phyloP scores from a whole-genome alignment of 2,797 vertebrate genomes.

The Spondyliosoma cantharus region DNA sequence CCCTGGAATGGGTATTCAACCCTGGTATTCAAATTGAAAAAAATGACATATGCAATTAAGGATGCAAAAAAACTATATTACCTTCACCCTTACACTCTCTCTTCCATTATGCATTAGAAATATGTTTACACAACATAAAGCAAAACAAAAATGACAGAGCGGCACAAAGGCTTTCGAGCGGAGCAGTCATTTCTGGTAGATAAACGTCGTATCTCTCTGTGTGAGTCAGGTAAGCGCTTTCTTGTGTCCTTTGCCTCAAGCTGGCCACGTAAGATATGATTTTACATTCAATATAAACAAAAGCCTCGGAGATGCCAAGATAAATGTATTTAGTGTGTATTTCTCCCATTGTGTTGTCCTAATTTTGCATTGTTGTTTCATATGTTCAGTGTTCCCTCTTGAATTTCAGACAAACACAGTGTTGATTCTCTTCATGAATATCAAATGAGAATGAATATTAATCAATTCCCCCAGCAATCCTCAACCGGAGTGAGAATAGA shows the following conservation, averaged over 20 bases:
- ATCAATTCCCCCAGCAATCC: constrained; percentile 59
- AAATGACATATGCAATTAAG: constrained; percentile 20
- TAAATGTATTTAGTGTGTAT: constrained; percentile 31
- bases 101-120: constrained; percentile 3
- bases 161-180: not conserved
- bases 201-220: not conserved
- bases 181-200: not conserved
- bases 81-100: not conserved
- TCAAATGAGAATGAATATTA: constrained; percentile 73
- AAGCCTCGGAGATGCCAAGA: constrained; percentile 20
- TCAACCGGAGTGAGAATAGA: constrained; percentile 42
- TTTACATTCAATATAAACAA: not conserved
- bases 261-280: not conserved
- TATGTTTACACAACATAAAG: not conserved
- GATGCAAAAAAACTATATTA: not conserved
- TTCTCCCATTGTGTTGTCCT: constrained; percentile 48
- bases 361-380: constrained; percentile 66
- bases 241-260: constrained; percentile 6
- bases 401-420: constrained; percentile 55
- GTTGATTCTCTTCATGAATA: constrained; percentile 69
- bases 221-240: not conserved
- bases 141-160: not conserved
- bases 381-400: constrained; percentile 51
- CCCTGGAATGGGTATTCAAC: not conserved
- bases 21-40: not conserved